phyloP scores from a whole-genome alignment of 2,888 invertebrate genomes.

The Itoplectis maculator region DNA sequence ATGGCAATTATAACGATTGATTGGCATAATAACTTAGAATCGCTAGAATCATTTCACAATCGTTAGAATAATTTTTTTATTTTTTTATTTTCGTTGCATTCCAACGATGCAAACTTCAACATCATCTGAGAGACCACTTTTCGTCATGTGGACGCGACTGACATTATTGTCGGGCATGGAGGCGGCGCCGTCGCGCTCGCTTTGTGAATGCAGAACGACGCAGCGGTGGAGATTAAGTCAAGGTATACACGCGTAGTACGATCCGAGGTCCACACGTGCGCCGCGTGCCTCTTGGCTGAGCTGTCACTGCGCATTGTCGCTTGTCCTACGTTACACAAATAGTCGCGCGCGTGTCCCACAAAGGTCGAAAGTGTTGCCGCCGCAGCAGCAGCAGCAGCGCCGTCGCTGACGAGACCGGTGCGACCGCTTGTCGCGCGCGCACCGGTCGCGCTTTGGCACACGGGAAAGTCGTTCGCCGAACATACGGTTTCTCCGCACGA shows the following conservation, averaged over 20 bases:
- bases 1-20: too few relatives aligned
- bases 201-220: constrained; percentile 73
- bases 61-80: too few relatives aligned
- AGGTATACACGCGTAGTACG: neutral
- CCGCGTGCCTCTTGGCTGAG: neutral
- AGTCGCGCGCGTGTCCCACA: neutral
- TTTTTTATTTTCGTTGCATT: too few relatives aligned
- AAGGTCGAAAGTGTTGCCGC: constrained; percentile 36
- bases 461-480: constrained; percentile 40
- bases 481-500: neutral
- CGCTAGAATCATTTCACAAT: too few relatives aligned
- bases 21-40: too few relatives aligned
- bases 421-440: neutral
- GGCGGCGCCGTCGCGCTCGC: constrained; percentile 57
- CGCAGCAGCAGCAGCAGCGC: too few relatives aligned
- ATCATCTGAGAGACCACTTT: too few relatives aligned
- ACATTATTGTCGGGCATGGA: too few relatives aligned
- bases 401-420: neutral
- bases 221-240: constrained; percentile 25
- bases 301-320: neutral
- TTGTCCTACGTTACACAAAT: neutral
- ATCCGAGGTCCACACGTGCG: neutral
- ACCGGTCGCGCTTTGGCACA: constrained; percentile 13
- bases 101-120: too few relatives aligned
- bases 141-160: neutral